Percentiles rank a stretch among this genome's conserved stretches.
Evolutionary conservation across 92 coral and sea anemone genomes (phyloP).

Genomic region (Paramuricea clavata): DNA sequence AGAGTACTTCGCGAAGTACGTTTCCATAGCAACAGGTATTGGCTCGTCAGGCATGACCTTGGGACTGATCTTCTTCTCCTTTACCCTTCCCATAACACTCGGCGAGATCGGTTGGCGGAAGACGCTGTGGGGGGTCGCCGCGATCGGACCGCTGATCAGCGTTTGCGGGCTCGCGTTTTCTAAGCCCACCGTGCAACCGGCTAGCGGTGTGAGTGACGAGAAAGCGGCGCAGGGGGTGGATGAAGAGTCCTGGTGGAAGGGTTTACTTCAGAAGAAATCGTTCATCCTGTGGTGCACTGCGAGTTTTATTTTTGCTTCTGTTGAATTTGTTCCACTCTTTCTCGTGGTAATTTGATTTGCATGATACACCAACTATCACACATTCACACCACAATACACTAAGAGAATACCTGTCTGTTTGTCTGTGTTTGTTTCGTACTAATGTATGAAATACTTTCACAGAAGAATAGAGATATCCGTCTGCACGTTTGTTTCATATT

Average conservation of each 20-base stretch:
- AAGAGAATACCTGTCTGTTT: no score
- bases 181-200: not conserved
- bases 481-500: no score
- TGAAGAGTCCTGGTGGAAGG: conserved; percentile 19
- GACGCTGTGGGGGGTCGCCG: conserved; percentile 51
- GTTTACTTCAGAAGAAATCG: conserved; percentile 10
- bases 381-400: not conserved
- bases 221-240: not conserved
- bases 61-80: conserved; percentile 53
- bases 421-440: no score
- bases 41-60: conserved; percentile 33
- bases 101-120: conserved; percentile 51
- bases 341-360: conserved; percentile 11
- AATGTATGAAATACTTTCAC: no score
- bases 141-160: conserved; percentile 39
- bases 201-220: not conserved
- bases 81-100: conserved; percentile 38
- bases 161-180: conserved; percentile 43
- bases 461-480: no score
- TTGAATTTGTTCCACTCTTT: conserved; percentile 22
- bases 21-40: conserved; percentile 38
- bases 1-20: conserved; percentile 43
- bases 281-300: conserved; percentile 22
- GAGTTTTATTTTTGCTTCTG: not conserved
- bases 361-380: not conserved